Conservation (phyloP, 1,140 invertebrate species). For the Pemphigus obesinymphae region DNA sequence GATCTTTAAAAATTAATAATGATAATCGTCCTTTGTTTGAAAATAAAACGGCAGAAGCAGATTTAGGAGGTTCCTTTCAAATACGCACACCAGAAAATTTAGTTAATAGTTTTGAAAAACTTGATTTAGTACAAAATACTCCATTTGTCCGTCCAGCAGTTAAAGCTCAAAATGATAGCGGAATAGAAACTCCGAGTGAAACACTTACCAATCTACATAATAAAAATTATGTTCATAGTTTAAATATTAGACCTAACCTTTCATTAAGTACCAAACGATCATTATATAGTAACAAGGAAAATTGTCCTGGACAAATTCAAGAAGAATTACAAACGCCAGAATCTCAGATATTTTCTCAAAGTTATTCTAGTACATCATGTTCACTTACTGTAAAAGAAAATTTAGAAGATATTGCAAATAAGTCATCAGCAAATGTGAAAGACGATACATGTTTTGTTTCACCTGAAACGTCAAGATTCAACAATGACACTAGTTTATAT, state of each 20-base stretch:
- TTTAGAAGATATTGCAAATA: not conserved
- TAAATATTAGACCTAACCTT: not conserved
- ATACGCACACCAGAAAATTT: slow-evolving; percentile 14
- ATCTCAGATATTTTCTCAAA: not conserved
- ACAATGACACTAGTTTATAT: slow-evolving; percentile 34
- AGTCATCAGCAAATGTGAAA: not conserved
- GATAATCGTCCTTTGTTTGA: slow-evolving; percentile 23
- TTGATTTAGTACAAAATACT: slow-evolving; percentile 34
- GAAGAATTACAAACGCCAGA: not conserved
- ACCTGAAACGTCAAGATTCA: slow-evolving; percentile 26
- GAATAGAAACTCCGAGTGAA: slow-evolving; percentile 19
- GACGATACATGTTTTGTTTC: slow-evolving; percentile 20
- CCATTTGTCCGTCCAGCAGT: slow-evolving; percentile 24
- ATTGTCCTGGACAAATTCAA: not conserved
- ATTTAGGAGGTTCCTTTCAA: slow-evolving; percentile 32
- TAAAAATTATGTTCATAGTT: not conserved
- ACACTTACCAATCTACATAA: not conserved
- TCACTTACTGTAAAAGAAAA: not conserved
- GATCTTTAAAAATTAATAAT: slow-evolving; percentile 15
- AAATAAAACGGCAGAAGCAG: slow-evolving; percentile 31
- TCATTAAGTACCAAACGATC: not conserved
- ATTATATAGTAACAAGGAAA: slow-evolving; percentile 27
- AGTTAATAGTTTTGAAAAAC: slow-evolving; percentile 9
- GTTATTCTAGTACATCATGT: not conserved
- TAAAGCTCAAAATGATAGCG: slow-evolving; percentile 23